Base-by-base conservation (phyloP, 2,113 vertebrate genomes). In the Nerophis ophidion region DNA sequence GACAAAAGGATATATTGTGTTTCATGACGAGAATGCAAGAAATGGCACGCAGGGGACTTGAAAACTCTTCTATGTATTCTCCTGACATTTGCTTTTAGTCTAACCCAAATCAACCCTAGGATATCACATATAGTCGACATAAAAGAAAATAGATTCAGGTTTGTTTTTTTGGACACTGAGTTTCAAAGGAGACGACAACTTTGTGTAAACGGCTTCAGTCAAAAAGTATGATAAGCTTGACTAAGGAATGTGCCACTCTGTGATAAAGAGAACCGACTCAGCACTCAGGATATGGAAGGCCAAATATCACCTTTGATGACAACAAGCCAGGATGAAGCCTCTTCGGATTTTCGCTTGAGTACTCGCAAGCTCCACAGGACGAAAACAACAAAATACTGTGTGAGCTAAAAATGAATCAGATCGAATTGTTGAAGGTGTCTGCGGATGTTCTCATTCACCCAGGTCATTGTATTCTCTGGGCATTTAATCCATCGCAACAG, bases 1-100 rank as follows among this genome's bases (percentile, higher is more conserved):
- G 38, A 56, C 54, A 44, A 38, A 56, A 19, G 38, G 16, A 42
- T 42, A 55, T 38, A 54, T 17, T 56, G 54, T 56, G n/a, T 19
- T 56, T 56, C 54, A 56, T 56, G 33, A 42, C 12, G 38, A 56
- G 36, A 19, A 56, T 44, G 14, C 6, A 38, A 38, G 19, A 54
- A 38, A 55, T 53, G 51, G 33, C 33, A 53, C 14, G 26, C 51
- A 52, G 10, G 4, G 5, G 17, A 35, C 13, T n/a, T 53, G 14
- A 35, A 53, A 35, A 33, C 33, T 10, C n/a, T 55, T 36, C 15
- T n/a, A 44, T 44, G 10, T 40, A 8, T 44, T 12, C 26, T 26
- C 26, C 26, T 52, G 12, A 34, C 26, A 14, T 26, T 26, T 26
- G 26, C 26, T 26, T 26, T 26, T 26, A 26, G 26, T 26, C 26